phyloP scores from a whole-genome alignment of 2,797 vertebrate species.

The Psittacula derbiana region DNA sequence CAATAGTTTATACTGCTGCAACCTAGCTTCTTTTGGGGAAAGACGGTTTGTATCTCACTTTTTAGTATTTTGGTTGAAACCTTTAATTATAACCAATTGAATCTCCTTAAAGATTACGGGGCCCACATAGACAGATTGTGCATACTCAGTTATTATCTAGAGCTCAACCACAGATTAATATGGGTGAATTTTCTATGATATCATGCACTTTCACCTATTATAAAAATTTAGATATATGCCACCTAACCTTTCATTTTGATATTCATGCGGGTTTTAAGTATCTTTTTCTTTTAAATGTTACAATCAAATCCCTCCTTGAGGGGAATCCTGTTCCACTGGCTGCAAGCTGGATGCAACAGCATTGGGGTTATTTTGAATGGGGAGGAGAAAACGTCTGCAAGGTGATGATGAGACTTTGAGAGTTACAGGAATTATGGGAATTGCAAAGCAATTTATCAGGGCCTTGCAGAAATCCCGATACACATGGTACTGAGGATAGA shows the following conservation, averaged over 20 bases:
- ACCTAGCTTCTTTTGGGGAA: not conserved
- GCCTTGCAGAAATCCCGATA: not conserved
- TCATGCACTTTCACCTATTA: slow-evolving; percentile 29
- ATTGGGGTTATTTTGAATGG: not conserved
- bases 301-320: not conserved
- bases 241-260: slow-evolving; percentile 49
- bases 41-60: slow-evolving; percentile 43
- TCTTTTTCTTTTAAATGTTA: not conserved
- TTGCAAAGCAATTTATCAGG: not conserved
- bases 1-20: not conserved
- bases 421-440: not conserved
- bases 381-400: not conserved
- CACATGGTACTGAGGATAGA: not conserved
- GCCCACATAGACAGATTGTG: slow-evolving; percentile 23
- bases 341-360: not conserved
- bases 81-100: slow-evolving; percentile 60
- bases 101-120: slow-evolving; percentile 52
- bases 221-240: slow-evolving; percentile 26
- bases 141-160: slow-evolving; percentile 49
- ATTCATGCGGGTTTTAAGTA: not conserved
- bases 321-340: not conserved
- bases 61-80: slow-evolving; percentile 54
- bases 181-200: slow-evolving; percentile 47
- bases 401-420: not conserved
- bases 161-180: slow-evolving; percentile 46